Evolutionary conservation across 2,113 vertebrate genomes (phyloP).

Genomic region (Nibea albiflora): DNA sequence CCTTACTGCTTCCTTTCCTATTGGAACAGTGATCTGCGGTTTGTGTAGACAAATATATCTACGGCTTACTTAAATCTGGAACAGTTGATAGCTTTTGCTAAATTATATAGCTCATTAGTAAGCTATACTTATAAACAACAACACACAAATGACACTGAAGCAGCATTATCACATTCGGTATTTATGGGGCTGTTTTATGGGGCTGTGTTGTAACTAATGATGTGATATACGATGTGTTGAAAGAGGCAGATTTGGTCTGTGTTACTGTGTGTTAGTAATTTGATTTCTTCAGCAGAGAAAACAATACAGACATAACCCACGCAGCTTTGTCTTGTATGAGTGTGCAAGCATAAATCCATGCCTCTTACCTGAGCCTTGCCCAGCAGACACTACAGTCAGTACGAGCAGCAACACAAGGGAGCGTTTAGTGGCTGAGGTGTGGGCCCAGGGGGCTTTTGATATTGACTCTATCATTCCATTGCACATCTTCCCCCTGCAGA

Average conservation of each 20-base stretch:
- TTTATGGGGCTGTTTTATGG: neutral
- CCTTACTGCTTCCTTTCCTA: no score
- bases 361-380: constrained; percentile 77
- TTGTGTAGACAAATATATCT: no score
- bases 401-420: constrained; percentile 66
- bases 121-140: neutral
- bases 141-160: neutral
- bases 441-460: constrained; percentile 59
- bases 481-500: constrained; percentile 80
- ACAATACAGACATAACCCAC: neutral
- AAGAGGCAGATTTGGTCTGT: neutral
- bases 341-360: neutral
- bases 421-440: constrained; percentile 48
- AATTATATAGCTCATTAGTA: neutral
- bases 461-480: constrained; percentile 80
- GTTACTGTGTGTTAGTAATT: neutral
- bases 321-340: neutral
- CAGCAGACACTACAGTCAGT: constrained; percentile 64
- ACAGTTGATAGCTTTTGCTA: neutral
- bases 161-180: neutral
- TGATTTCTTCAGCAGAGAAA: neutral
- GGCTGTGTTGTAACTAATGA: neutral
- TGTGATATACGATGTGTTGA: neutral
- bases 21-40: no score
- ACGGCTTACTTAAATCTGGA: no score